These are phyloP conservation scores for Chloroceryle aenea DNA, from an alignment of 2,113 vertebrate genomes.

Conservation along the genomic window DNA sequence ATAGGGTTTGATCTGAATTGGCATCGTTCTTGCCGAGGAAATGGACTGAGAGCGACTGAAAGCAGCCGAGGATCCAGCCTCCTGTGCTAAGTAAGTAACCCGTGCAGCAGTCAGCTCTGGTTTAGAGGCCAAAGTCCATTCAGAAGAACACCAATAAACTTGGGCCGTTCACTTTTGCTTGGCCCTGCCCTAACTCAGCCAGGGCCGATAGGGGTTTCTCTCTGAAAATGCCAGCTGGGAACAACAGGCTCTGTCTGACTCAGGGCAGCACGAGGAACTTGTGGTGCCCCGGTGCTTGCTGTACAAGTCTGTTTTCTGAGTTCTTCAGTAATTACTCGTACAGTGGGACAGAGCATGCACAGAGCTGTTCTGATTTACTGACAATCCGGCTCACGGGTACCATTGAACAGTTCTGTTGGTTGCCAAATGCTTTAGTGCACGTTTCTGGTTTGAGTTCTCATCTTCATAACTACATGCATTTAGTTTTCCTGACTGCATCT, in stretches of 20 bases:
- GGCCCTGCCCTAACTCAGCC: not conserved
- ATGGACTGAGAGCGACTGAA: not conserved
- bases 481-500: not conserved
- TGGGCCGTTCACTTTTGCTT: not conserved
- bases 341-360: not conserved
- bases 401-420: not conserved
- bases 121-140: not conserved
- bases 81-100: not conserved
- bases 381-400: not conserved
- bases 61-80: not conserved
- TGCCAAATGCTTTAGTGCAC: not conserved
- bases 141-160: not conserved
- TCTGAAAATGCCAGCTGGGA: not conserved
- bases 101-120: not conserved
- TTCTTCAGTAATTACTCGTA: not conserved
- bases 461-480: not conserved
- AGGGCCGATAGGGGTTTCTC: not conserved
- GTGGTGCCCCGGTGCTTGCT: not conserved
- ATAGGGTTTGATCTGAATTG: slow-evolving; percentile 35
- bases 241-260: not conserved
- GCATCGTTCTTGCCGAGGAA: not conserved
- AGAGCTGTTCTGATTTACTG: not conserved
- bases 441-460: not conserved
- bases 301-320: not conserved
- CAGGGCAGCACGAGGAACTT: not conserved